Conservation (phyloP, 2,888 invertebrate genomes). For the Tetragnatha montana region DNA sequence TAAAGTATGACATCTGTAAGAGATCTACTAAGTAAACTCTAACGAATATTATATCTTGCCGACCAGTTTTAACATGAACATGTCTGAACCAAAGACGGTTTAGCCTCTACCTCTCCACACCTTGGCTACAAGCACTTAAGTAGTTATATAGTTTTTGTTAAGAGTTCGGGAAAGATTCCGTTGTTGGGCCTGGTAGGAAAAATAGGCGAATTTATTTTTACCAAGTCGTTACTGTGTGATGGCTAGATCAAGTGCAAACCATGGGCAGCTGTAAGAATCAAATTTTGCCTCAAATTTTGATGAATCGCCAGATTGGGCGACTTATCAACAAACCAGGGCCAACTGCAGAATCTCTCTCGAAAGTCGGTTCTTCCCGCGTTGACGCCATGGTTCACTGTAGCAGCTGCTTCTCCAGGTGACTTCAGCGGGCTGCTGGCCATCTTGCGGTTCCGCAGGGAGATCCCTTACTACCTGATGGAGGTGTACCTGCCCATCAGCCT, state of each 20-base stretch:
- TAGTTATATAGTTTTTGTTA: too few relatives aligned
- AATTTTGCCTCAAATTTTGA: background rate
- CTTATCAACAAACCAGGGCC: background rate
- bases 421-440: constrained; percentile 70
- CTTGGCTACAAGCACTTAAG: too few relatives aligned
- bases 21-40: too few relatives aligned
- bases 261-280: background rate
- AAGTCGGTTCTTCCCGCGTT: too few relatives aligned
- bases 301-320: background rate
- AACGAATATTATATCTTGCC: too few relatives aligned
- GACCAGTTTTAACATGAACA: too few relatives aligned
- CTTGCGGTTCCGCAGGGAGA: constrained; percentile 61
- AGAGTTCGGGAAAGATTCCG: too few relatives aligned
- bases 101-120: too few relatives aligned
- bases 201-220: background rate
- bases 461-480: constrained; percentile 69
- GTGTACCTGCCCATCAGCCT: constrained; percentile 67
- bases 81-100: too few relatives aligned
- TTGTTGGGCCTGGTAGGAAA: too few relatives aligned
- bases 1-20: too few relatives aligned
- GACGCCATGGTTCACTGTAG: background rate
- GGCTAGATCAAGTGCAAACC: background rate
- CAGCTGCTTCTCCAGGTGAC: constrained; percentile 31
- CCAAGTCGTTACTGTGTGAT: background rate
- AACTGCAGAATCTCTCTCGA: too few relatives aligned